Evolutionary conservation across 2,113 vertebrate genomes (phyloP).

Genomic region (Mirounga angustirostris): DNA sequence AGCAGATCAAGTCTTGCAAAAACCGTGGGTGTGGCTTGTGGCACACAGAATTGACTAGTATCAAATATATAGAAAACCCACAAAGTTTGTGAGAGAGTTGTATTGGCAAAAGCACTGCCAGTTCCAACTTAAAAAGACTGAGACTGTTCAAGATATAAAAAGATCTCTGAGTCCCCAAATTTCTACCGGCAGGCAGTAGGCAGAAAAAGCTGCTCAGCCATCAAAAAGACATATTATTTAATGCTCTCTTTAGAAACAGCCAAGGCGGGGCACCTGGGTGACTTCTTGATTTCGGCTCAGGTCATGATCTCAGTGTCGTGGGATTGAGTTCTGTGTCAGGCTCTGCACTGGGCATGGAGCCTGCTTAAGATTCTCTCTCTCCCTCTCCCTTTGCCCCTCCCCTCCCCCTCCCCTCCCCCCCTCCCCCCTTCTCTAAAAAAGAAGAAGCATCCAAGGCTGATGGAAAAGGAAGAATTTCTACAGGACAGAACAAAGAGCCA

Average conservation of each 20-base stretch:
- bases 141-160: neutral
- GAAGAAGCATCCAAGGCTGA: neutral
- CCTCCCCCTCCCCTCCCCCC: too few species aligned
- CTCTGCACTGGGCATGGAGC: neutral
- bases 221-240: neutral
- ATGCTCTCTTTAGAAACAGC: neutral
- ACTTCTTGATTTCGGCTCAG: neutral
- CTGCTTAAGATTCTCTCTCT: neutral
- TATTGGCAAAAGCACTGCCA: neutral
- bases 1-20: neutral
- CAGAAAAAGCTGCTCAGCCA: neutral
- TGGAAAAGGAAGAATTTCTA: neutral
- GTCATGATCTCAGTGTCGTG: neutral
- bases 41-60: neutral
- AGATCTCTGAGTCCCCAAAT: neutral
- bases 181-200: neutral
- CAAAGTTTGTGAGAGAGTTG: neutral
- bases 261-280: neutral
- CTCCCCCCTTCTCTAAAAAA: too few species aligned
- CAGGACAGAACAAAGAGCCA: constrained; percentile 17
- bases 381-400: neutral
- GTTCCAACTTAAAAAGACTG: neutral
- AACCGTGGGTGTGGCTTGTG: neutral
- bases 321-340: neutral
- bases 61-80: neutral